A percentile compares a stretch with the other conserved stretches of the same genome.
phyloP scores from a whole-genome alignment of 2,113 vertebrate species.

The Piaya cayana region DNA sequence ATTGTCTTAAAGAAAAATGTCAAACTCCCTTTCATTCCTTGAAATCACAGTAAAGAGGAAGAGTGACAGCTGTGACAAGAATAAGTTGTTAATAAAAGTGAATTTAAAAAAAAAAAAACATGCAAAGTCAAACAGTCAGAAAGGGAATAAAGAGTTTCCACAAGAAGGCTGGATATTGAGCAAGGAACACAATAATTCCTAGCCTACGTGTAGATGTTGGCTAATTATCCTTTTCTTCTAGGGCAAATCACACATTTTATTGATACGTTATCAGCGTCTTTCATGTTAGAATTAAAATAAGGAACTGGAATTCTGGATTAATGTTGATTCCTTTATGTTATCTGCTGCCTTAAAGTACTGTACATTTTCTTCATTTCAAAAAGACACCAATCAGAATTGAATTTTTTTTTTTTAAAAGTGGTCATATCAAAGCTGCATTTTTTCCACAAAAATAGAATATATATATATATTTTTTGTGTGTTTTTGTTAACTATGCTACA shows the following conservation, averaged over 20 bases:
- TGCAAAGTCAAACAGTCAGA: not conserved
- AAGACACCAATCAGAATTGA: conserved; percentile 78
- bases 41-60: conserved; percentile 15
- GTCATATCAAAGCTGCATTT: conserved; percentile 80
- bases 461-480: conserved; percentile 84
- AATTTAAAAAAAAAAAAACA: not conserved
- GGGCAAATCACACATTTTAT: not conserved
- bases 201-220: conserved; percentile 17
- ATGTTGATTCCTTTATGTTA: conserved; percentile 77
- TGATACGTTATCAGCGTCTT: conserved; percentile 36
- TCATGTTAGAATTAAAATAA: conserved; percentile 60
- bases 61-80: conserved; percentile 24
- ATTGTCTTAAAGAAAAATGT: conserved; percentile 53
- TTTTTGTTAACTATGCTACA: conserved; percentile 85
- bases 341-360: conserved; percentile 82
- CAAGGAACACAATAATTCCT: not conserved
- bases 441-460: conserved; percentile 82
- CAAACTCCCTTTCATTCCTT: conserved; percentile 32
- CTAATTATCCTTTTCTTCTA: conserved; percentile 36
- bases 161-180: not conserved
- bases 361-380: conserved; percentile 66
- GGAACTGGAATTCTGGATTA: conserved; percentile 74
- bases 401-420: conserved; percentile 68
- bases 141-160: conserved; percentile 16
- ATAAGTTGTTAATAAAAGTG: not conserved